phyloP scores from a whole-genome alignment of 2,888 invertebrate species.

The Pseudococcus viburni region DNA sequence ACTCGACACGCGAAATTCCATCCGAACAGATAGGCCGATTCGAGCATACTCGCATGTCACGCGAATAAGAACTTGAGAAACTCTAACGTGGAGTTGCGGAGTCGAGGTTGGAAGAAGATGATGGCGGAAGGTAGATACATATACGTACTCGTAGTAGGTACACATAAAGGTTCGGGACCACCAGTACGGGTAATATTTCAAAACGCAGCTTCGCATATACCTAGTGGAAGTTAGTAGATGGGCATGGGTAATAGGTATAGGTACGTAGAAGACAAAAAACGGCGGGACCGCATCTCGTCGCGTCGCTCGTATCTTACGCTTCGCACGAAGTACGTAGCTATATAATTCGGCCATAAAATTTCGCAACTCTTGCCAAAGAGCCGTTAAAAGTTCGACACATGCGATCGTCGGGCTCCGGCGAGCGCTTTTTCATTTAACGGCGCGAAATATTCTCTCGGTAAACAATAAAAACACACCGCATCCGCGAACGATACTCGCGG shows the following conservation, averaged over 20 bases:
- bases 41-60: background rate
- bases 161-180: no score
- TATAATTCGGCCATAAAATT: conserved; percentile 42
- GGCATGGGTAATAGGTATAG: background rate
- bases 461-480: conserved; percentile 17
- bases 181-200: background rate
- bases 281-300: background rate
- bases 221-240: background rate
- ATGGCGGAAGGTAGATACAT: background rate
- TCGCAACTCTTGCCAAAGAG: conserved; percentile 31
- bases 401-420: background rate
- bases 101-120: no score
- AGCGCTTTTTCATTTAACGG: conserved; percentile 29
- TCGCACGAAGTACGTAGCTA: background rate
- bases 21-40: background rate
- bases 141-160: background rate
- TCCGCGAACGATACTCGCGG: background rate
- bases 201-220: background rate
- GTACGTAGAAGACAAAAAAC: background rate
- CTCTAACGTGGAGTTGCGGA: background rate
- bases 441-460: background rate
- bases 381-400: conserved; percentile 41
- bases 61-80: background rate
- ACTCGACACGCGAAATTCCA: background rate
- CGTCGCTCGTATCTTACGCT: background rate